A percentile compares a stretch with the other conserved stretches of the same genome.
Evolutionary conservation across 1,140 invertebrate species (phyloP).

Genomic region (Zaprionus inermis): DNA sequence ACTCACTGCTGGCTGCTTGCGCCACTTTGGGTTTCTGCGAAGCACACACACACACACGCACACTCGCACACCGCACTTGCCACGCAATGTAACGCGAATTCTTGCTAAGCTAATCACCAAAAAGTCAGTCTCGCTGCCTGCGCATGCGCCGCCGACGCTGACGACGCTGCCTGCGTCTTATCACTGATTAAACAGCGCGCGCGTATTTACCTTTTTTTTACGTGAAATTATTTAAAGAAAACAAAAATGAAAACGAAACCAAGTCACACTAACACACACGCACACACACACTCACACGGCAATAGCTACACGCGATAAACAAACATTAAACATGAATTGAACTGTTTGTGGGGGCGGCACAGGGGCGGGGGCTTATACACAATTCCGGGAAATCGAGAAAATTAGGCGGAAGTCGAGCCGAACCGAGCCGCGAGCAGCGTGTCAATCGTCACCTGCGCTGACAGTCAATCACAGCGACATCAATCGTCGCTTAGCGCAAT

Average conservation of each 20-base stretch:
- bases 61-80: constrained; percentile 25
- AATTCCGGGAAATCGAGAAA: constrained; percentile 75
- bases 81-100: constrained; percentile 70
- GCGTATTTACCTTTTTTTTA: constrained; percentile 70
- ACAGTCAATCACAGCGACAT: constrained; percentile 67
- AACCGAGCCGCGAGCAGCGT: neutral
- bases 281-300: constrained; percentile 17
- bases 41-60: constrained; percentile 45
- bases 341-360: constrained; percentile 22
- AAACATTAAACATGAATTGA: constrained; percentile 78
- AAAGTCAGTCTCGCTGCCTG: constrained; percentile 58
- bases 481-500: constrained; percentile 46
- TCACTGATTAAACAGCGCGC: constrained; percentile 69
- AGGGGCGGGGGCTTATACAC: neutral
- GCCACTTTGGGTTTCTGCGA: constrained; percentile 50
- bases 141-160: constrained; percentile 56
- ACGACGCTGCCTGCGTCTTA: constrained; percentile 50
- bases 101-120: constrained; percentile 80
- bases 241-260: constrained; percentile 69
- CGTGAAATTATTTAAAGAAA: constrained; percentile 76
- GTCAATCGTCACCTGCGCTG: constrained; percentile 58
- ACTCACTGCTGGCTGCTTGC: constrained; percentile 66
- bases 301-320: constrained; percentile 52
- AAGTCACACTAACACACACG: constrained; percentile 58
- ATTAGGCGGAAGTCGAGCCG: constrained; percentile 67